These are phyloP conservation scores for Nebria ingens DNA, from an alignment of 1,140 invertebrate genomes.

Conservation along the genomic window DNA sequence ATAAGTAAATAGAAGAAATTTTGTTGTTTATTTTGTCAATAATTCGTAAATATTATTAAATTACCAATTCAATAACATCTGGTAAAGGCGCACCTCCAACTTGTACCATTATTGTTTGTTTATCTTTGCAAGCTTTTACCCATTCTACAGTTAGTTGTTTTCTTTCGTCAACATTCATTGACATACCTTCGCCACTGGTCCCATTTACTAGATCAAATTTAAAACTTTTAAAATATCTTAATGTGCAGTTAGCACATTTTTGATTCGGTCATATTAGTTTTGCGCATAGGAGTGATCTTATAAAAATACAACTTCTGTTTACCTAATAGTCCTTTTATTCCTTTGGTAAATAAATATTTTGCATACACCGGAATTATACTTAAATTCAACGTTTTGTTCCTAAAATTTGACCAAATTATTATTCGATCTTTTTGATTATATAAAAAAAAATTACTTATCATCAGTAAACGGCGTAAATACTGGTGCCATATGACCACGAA, in stretches of 20 bases:
- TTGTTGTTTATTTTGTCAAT: not conserved
- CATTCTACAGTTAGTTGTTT: slow-evolving; percentile 58
- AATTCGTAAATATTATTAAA: no score
- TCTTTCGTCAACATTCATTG: slow-evolving; percentile 55
- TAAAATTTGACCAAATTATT: slow-evolving; percentile 22
- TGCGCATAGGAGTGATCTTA: not conserved
- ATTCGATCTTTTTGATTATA: slow-evolving; percentile 13
- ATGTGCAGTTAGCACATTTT: no score
- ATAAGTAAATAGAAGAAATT: slow-evolving; percentile 3
- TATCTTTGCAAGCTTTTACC: slow-evolving; percentile 43
- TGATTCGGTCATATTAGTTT: not conserved
- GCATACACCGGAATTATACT: slow-evolving; percentile 50
- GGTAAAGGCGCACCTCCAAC: slow-evolving; percentile 60
- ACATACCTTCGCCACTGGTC: slow-evolving; percentile 66
- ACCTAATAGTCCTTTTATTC: slow-evolving; percentile 55
- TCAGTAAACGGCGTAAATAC: slow-evolving; percentile 55
- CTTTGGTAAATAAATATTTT: slow-evolving; percentile 43
- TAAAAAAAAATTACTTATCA: slow-evolving; percentile 36
- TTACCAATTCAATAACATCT: slow-evolving; percentile 62
- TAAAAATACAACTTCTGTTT: slow-evolving; percentile 19
- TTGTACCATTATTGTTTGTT: slow-evolving; percentile 64
- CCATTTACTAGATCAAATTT: slow-evolving; percentile 56
- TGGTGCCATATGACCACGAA: slow-evolving; percentile 51
- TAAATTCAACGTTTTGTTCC: slow-evolving; percentile 38
- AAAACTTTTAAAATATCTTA: not conserved